phyloP scores from a whole-genome alignment of 2,888 invertebrate species.

The Eupelmus urozonus region DNA sequence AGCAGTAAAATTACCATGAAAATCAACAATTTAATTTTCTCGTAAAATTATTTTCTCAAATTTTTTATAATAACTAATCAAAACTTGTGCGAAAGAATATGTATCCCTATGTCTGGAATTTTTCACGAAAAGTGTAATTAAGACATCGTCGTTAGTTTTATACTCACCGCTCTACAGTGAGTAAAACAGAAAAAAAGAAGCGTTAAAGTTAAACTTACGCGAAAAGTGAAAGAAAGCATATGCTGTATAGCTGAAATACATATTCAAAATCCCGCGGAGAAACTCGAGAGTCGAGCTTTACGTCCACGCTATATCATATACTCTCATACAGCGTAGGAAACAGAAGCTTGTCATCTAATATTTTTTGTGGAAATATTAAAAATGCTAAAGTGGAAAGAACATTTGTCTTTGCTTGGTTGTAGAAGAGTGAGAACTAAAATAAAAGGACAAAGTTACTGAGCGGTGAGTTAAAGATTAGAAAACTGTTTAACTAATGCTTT shows the following conservation, averaged over 20 bases:
- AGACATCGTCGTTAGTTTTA: constrained; percentile 10
- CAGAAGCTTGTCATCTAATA: constrained; percentile 18
- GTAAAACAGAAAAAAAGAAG: neutral
- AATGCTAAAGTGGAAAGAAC: constrained; percentile 15
- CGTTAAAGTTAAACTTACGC: too few species aligned
- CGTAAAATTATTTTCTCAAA: too few species aligned
- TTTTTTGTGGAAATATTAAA: constrained; percentile 33
- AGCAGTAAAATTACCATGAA: too few species aligned
- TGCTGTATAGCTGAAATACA: constrained; percentile 8
- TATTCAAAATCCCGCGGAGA: constrained; percentile 29
- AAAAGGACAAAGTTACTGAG: neutral
- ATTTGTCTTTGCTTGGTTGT: constrained; percentile 5
- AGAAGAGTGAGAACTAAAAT: neutral
- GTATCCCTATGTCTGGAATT: neutral
- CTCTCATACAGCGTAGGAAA: neutral
- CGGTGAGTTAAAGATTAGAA: too few species aligned
- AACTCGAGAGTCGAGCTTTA: too few species aligned
- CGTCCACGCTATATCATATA: too few species aligned
- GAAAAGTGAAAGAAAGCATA: neutral
- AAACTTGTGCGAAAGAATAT: neutral
- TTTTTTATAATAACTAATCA: too few species aligned
- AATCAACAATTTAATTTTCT: too few species aligned
- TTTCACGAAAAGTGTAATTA: constrained; percentile 13
- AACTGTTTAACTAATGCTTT: too few species aligned
- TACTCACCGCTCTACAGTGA: neutral